Percentiles rank a stretch among this genome's conserved stretches.
Evolutionary conservation across 1,140 invertebrate species (phyloP).

Genomic region (Philotrypesis tridentata): DNA sequence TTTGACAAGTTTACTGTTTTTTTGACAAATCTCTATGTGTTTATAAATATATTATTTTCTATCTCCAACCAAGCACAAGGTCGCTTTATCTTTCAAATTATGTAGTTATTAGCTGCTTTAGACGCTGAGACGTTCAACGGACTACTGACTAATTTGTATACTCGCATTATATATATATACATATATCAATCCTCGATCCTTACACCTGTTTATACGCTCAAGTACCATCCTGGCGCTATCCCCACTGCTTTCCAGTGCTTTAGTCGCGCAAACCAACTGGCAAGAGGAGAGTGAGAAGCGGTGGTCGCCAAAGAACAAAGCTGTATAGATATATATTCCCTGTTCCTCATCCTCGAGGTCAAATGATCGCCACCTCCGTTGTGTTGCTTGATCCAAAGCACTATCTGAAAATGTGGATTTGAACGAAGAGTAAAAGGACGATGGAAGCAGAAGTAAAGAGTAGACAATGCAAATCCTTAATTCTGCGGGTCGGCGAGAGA

Average conservation of each 20-base stretch:
- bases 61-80: constrained; percentile 48
- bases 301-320: constrained; percentile 20
- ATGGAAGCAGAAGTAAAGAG: background rate
- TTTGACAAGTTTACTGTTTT: constrained; percentile 50
- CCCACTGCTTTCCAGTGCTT: constrained; percentile 67
- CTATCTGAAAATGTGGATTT: constrained; percentile 25
- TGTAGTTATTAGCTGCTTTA: constrained; percentile 69
- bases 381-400: constrained; percentile 38
- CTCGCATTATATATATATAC: constrained; percentile 24
- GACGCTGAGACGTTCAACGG: constrained; percentile 39
- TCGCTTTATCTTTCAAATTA: constrained; percentile 45
- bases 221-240: constrained; percentile 53
- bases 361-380: constrained; percentile 30
- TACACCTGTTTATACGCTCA: constrained; percentile 32
- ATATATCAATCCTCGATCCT: constrained; percentile 13
- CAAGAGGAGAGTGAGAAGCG: constrained; percentile 52
- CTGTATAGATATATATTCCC: constrained; percentile 32
- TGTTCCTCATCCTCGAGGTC: constrained; percentile 27
- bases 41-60: constrained; percentile 4
- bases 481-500: constrained; percentile 4
- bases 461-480: background rate
- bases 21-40: constrained; percentile 27
- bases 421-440: constrained; percentile 36
- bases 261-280: constrained; percentile 65
- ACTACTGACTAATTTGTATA: constrained; percentile 49